Evolutionary conservation across 2,888 invertebrate genomes (phyloP).

Genomic region (Lasiommata megera): DNA sequence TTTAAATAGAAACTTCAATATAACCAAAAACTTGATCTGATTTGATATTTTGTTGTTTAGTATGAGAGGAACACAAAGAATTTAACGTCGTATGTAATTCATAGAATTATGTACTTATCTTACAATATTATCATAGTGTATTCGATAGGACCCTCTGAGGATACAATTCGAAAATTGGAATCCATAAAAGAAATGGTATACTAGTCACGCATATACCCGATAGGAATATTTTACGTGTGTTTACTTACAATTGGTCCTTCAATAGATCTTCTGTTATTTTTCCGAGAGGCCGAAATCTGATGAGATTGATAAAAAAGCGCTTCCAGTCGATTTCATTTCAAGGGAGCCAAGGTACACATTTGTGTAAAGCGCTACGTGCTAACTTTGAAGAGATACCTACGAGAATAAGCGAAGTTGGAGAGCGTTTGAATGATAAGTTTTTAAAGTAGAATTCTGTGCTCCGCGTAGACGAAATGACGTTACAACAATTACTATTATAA

Average conservation of each 20-base stretch:
- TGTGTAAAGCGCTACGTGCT: conserved; percentile 70
- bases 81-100: conserved; percentile 15
- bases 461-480: conserved; percentile 56
- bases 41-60: neutral
- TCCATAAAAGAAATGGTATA: conserved; percentile 35
- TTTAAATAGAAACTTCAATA: too few relatives aligned
- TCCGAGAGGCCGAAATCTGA: conserved; percentile 15
- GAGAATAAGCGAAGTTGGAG: conserved; percentile 66
- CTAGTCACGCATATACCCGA: conserved; percentile 35
- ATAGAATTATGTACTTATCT: conserved; percentile 29
- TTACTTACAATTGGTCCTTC: conserved; percentile 36
- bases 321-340: conserved; percentile 50
- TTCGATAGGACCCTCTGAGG: conserved; percentile 33
- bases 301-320: conserved; percentile 23
- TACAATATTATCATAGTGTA: conserved; percentile 25
- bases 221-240: conserved; percentile 39
- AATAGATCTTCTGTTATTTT: conserved; percentile 27
- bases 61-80: neutral
- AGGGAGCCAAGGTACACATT: conserved; percentile 63
- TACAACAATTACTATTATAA: conserved; percentile 17
- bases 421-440: conserved; percentile 70
- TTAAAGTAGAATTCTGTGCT: conserved; percentile 52
- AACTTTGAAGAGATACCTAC: conserved; percentile 71
- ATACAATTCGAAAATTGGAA: conserved; percentile 33
- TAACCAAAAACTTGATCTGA: too few relatives aligned